These are phyloP conservation scores for Tinea semifulvella DNA, from an alignment of 2,888 invertebrate genomes.

Conservation along the genomic window DNA sequence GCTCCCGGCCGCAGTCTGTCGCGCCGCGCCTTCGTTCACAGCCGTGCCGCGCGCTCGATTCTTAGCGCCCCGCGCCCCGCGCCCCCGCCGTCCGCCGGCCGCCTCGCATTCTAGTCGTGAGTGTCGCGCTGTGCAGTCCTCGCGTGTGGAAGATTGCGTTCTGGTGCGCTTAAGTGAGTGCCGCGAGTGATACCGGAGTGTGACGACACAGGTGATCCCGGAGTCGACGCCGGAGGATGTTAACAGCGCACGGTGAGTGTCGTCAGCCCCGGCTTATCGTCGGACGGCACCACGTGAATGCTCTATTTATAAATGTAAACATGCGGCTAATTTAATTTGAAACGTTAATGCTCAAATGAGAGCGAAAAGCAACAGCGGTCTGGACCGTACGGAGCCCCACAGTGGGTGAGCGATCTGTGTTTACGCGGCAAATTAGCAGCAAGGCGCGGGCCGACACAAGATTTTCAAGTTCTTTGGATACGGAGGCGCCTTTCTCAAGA, in stretches of 20 bases:
- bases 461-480: conserved; percentile 54
- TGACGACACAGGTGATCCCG: conserved; percentile 8
- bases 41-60: conserved; percentile 51
- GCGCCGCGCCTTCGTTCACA: conserved; percentile 62
- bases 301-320: conserved; percentile 65
- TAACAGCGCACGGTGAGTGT: conserved; percentile 65
- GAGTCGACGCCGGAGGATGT: conserved; percentile 59
- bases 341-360: conserved; percentile 39
- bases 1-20: conserved; percentile 59
- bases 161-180: conserved; percentile 65
- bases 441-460: conserved; percentile 37
- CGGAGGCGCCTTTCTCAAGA: background rate
- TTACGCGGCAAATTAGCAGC: conserved; percentile 43
- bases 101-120: conserved; percentile 65
- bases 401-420: conserved; percentile 22
- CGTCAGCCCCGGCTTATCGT: conserved; percentile 44
- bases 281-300: conserved; percentile 57
- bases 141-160: conserved; percentile 53
- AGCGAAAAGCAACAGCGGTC: conserved; percentile 45
- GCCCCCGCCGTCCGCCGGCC: conserved; percentile 45
- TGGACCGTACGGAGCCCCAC: conserved; percentile 32
- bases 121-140: conserved; percentile 63
- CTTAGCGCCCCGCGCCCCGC: conserved; percentile 34
- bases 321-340: conserved; percentile 56
- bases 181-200: conserved; percentile 45